Evolutionary conservation across 1,140 invertebrate genomes (phyloP), one percentile per base, ranked within the genome.

Genomic region (Oreohelix idahoensis): DNA sequence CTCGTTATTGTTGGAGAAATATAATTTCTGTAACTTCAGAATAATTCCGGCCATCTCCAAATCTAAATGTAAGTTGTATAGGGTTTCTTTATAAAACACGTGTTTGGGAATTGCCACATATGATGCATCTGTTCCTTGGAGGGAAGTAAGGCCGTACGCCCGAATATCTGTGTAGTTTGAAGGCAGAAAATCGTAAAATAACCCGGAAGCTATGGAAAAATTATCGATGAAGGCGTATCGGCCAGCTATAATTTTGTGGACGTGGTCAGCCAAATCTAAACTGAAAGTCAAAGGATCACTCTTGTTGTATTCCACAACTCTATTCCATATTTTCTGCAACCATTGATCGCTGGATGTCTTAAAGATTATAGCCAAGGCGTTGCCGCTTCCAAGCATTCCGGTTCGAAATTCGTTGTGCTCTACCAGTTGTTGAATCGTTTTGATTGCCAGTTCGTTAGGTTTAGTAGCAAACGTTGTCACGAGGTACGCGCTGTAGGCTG

Each of bases 401-500:
- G 53, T 2, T 11, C 13, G 32, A 49, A 38, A 76, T n/a, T 76
- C 74, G 38, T 13, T 45, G 45, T 76, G 74, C 13, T 51, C 42
- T 1, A 76, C 5, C 29, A 76, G 74, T 36, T 76, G 45, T 26
- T 76, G 23, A 45, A 76, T 53, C 5, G 74, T 53, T 1, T 35
- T 76, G 74, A 76, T 76, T 8, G 15, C 45, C 45, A 76, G 29
- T 53, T 76, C 74, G 10, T 39, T 39, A 4, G 74, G 39, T 29
- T 76, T 76, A 8, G 42, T 49, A 13, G 74, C 42, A n/a, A 49
- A 76, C 1, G 39, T 76, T 35, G 74, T 76, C 23, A 76, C 74
- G 1, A 76, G 45, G 45, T 76, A 76, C 11, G 74, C 74, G 45
- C 38, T 45, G 74, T 76, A 76, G 26, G 74, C 74, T 36, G 74